Conservation (phyloP, 1,140 invertebrate genomes). For the Eriocheir sinensis region DNA sequence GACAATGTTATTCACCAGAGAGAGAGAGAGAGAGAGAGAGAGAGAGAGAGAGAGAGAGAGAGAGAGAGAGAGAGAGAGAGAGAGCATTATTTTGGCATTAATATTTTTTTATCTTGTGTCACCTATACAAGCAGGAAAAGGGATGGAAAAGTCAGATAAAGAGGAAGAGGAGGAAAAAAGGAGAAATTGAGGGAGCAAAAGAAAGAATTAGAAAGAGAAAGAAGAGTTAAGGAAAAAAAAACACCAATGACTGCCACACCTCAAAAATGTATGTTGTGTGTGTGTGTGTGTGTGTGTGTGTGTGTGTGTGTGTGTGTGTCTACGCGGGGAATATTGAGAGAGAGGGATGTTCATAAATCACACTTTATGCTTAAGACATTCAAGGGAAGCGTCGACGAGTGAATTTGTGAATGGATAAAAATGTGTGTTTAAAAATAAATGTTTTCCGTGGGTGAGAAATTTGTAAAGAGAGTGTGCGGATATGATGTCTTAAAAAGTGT, state of each 20-base stretch:
- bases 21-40: not conserved
- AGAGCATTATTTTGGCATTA: not conserved
- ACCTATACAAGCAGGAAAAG: not conserved
- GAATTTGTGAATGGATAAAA: not conserved
- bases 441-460: not conserved
- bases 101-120: not conserved
- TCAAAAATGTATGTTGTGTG: no score
- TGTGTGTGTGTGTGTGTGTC: no score
- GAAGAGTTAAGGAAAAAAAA: no score
- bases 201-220: not conserved
- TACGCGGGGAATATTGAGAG: not conserved
- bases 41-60: not conserved
- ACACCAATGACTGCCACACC: no score
- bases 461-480: not conserved
- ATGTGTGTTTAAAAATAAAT: not conserved
- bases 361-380: not conserved
- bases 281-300: no score
- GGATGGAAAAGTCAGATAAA: no score
- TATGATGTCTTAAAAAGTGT: not conserved
- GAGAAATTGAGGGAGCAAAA: not conserved
- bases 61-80: slow-evolving; percentile 22
- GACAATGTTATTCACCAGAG: not conserved
- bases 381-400: not conserved
- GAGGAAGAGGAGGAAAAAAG: no score
- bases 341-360: not conserved